Evolutionary conservation across 2,113 vertebrate species (phyloP).

Genomic region (Pangasianodon gigas): DNA sequence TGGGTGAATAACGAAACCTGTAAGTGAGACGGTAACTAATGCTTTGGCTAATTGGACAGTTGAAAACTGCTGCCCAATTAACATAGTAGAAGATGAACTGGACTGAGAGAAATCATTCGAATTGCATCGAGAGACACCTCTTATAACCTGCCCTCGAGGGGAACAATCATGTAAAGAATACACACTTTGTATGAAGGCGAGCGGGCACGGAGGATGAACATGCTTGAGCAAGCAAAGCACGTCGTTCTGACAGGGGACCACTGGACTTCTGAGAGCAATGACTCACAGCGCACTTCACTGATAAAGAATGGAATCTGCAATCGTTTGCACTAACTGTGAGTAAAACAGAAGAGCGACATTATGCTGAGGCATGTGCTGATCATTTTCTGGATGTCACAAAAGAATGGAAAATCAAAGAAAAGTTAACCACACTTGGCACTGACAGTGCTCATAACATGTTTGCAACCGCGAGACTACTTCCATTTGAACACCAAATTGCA

Average conservation of each 20-base stretch:
- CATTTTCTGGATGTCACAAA: slow-evolving; percentile 9
- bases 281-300: slow-evolving; percentile 39
- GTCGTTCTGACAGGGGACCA: slow-evolving; percentile 17
- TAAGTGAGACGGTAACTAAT: too few relatives aligned
- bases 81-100: background rate
- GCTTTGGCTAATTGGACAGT: background rate
- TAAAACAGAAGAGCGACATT: slow-evolving; percentile 17
- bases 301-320: slow-evolving; percentile 35
- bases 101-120: background rate
- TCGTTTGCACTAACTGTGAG: slow-evolving; percentile 32
- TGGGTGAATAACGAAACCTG: too few relatives aligned
- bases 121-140: slow-evolving; percentile 20
- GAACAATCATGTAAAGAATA: slow-evolving; percentile 23
- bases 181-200: slow-evolving; percentile 26
- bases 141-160: slow-evolving; percentile 24
- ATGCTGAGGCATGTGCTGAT: slow-evolving; percentile 14
- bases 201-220: slow-evolving; percentile 24
- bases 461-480: background rate
- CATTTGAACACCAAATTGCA: background rate
- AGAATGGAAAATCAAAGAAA: background rate
- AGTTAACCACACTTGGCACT: background rate
- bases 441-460: slow-evolving; percentile 9
- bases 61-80: slow-evolving; percentile 25
- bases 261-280: slow-evolving; percentile 38
- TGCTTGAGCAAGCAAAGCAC: slow-evolving; percentile 14